Conservation (phyloP, 2,113 vertebrate species). For the Gambusia holbrooki region DNA sequence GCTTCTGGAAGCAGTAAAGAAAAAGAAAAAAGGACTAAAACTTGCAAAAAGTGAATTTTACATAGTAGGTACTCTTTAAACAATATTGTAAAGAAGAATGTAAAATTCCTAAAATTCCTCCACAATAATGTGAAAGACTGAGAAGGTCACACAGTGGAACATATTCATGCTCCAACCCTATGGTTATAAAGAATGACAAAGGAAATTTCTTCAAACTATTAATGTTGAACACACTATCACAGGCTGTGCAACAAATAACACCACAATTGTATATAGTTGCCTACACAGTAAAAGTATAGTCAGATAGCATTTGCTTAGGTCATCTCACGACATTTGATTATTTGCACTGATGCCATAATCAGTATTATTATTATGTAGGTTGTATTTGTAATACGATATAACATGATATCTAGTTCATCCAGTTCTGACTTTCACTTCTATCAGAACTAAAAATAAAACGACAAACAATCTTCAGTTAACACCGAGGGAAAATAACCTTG, state of each 20-base stretch:
- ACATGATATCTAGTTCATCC: background rate
- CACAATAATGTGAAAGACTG: no score
- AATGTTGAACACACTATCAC: background rate
- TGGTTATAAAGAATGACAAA: background rate
- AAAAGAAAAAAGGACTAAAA: no score
- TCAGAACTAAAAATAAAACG: background rate
- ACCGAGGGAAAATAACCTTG: constrained; percentile 47
- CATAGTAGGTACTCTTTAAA: no score
- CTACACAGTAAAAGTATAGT: no score
- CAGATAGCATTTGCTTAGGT: background rate
- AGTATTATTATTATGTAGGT: no score
- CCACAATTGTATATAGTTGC: background rate
- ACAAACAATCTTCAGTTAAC: background rate
- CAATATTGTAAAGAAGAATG: no score
- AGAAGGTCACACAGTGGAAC: no score
- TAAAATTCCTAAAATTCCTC: no score
- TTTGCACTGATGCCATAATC: background rate
- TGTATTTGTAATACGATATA: background rate
- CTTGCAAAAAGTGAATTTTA: no score
- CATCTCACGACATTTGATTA: background rate
- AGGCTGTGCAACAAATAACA: background rate
- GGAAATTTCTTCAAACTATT: background rate
- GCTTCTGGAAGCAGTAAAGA: no score
- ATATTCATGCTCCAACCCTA: no score
- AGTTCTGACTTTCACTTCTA: background rate